Conservation (phyloP, 2,888 invertebrate species). For the Incurvaria masculella region DNA sequence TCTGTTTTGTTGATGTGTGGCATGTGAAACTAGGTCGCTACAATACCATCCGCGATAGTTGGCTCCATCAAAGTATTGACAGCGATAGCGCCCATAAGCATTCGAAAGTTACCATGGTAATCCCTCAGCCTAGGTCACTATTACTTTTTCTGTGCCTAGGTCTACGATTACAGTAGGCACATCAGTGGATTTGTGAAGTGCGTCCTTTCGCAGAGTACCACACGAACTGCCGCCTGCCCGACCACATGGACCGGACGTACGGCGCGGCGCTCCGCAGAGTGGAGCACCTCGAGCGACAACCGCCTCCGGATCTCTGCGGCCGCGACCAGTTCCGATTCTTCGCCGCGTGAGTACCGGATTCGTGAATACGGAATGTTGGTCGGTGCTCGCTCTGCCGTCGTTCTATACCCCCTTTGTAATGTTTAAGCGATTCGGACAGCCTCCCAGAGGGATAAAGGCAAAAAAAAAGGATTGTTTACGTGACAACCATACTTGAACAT, state of each 20-base stretch:
- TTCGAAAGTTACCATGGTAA: too few relatives aligned
- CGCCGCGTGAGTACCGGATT: conserved; percentile 25
- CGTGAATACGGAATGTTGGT: too few relatives aligned
- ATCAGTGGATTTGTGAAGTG: conserved; percentile 12
- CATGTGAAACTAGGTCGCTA: too few relatives aligned
- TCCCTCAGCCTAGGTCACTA: not conserved
- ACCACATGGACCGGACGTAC: conserved; percentile 35
- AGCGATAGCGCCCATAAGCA: too few relatives aligned
- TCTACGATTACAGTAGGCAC: not conserved
- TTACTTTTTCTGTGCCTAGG: not conserved
- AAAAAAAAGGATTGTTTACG: not conserved
- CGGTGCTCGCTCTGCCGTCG: too few relatives aligned
- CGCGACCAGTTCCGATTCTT: conserved; percentile 28
- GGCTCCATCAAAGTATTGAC: too few relatives aligned
- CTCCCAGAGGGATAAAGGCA: too few relatives aligned
- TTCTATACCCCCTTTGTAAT: too few relatives aligned
- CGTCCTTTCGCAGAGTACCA: conserved; percentile 27
- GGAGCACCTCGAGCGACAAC: conserved; percentile 2
- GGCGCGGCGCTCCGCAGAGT: conserved; percentile 26
- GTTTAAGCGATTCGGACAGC: too few relatives aligned
- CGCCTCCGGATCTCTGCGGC: conserved; percentile 25
- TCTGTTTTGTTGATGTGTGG: too few relatives aligned
- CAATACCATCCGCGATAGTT: too few relatives aligned
- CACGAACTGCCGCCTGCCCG: conserved; percentile 38
- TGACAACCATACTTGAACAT: too few relatives aligned